Conservation (phyloP, 2,797 vertebrate genomes). For the Clarias platycephalus region DNA sequence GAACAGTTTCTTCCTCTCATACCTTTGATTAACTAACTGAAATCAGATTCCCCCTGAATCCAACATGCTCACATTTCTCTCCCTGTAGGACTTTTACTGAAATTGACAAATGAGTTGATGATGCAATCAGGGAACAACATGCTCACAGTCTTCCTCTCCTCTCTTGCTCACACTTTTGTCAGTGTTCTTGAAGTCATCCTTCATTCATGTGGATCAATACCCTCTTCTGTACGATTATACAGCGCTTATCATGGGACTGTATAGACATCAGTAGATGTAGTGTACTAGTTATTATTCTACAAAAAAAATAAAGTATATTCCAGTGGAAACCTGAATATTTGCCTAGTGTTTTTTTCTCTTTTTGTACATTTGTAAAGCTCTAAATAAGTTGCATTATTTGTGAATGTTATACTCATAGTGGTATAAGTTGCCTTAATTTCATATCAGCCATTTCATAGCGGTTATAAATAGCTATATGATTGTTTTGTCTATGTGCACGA, state of each 20-base stretch:
- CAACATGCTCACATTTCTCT: not conserved
- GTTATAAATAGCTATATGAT: not conserved
- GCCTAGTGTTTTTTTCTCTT: constrained; percentile 20
- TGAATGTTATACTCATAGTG: not conserved
- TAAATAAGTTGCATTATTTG: not conserved
- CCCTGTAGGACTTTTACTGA: constrained; percentile 19
- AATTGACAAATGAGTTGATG: constrained; percentile 48
- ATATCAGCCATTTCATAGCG: not conserved
- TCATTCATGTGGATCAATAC: constrained; percentile 65
- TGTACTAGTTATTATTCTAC: constrained; percentile 74
- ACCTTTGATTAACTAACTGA: not conserved
- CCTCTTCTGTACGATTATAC: constrained; percentile 65
- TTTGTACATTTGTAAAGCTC: not conserved
- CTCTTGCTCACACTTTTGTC: constrained; percentile 62
- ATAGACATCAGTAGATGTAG: constrained; percentile 74
- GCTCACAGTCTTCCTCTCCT: constrained; percentile 81
- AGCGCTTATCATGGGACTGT: constrained; percentile 69
- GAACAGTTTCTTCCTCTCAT: too few relatives aligned
- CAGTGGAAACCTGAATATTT: constrained; percentile 55
- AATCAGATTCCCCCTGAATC: not conserved
- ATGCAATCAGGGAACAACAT: constrained; percentile 73
- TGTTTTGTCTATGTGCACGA: too few relatives aligned
- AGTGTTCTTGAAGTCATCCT: constrained; percentile 67
- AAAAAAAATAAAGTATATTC: constrained; percentile 77
- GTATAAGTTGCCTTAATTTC: too few relatives aligned